Percentiles rank a stretch among this genome's conserved stretches.
Conservation (phyloP, 2,888 invertebrate species). For the Dendrolimus pini region DNA sequence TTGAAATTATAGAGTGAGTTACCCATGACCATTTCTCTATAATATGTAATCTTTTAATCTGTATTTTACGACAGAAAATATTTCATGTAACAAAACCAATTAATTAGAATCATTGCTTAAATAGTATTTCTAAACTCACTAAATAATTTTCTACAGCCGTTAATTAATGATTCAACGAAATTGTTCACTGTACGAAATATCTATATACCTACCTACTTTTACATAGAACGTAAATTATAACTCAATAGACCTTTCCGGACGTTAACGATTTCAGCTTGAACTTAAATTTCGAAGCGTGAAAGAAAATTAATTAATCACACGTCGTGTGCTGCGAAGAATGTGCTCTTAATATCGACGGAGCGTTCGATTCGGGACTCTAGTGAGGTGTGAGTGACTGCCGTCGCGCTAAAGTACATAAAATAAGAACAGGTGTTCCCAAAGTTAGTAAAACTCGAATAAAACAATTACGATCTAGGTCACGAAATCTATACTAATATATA, state of each 20-base stretch:
- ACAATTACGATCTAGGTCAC: too few species aligned
- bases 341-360: slow-evolving; percentile 16
- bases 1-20: too few species aligned
- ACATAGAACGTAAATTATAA: slow-evolving; percentile 65
- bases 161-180: too few species aligned
- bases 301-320: slow-evolving; percentile 72
- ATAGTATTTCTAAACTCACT: too few species aligned
- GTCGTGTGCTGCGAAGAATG: slow-evolving; percentile 29
- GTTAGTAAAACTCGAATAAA: background rate
- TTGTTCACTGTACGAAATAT: too few species aligned
- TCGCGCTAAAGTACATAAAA: background rate
- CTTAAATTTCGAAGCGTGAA: slow-evolving; percentile 65
- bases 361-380: slow-evolving; percentile 5
- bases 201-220: background rate
- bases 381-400: background rate
- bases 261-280: slow-evolving; percentile 61
- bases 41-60: too few species aligned
- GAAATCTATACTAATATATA: too few species aligned
- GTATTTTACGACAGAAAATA: too few species aligned
- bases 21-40: too few species aligned
- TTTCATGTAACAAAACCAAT: too few species aligned
- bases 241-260: slow-evolving; percentile 69
- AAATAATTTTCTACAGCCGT: too few species aligned
- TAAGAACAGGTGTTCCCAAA: background rate
- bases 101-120: too few species aligned